Conservation (phyloP, 1,140 invertebrate genomes). For the Goniozus legneri region DNA sequence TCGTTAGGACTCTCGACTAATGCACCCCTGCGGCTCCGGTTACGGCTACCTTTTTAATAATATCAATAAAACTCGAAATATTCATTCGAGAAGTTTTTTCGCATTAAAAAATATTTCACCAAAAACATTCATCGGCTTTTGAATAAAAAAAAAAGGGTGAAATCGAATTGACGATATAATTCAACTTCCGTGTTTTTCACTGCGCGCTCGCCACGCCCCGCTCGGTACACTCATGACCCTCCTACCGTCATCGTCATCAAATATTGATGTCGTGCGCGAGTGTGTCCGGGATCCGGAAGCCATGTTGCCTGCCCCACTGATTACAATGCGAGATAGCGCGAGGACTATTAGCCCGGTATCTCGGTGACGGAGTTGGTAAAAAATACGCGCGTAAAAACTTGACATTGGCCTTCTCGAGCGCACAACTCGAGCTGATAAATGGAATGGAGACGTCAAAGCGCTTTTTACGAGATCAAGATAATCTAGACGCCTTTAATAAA, state of each 20-base stretch:
- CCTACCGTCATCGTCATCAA: conserved; percentile 12
- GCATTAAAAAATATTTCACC: too few relatives aligned
- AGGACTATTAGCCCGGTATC: conserved; percentile 19
- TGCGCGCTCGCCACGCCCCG: conserved; percentile 4
- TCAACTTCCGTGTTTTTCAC: conserved; percentile 3
- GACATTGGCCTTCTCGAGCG: too few relatives aligned
- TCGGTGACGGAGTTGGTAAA: too few relatives aligned
- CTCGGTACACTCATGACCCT: too few relatives aligned
- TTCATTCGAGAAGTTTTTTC: too few relatives aligned
- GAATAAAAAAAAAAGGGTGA: conserved; percentile 11
- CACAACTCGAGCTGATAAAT: too few relatives aligned
- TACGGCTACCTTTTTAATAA: too few relatives aligned
- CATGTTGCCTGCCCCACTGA: conserved; percentile 19
- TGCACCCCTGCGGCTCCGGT: conserved; percentile 20
- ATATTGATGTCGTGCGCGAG: conserved; percentile 21
- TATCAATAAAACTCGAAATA: too few relatives aligned
- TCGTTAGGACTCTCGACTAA: conserved; percentile 15
- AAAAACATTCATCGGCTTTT: too few relatives aligned
- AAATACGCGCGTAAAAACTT: too few relatives aligned
- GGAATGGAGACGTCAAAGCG: too few relatives aligned
- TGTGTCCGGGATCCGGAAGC: conserved; percentile 12
- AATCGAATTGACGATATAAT: conserved; percentile 14
- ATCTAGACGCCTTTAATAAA: conserved; percentile 38
- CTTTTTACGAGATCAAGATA: too few relatives aligned
- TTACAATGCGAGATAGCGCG: conserved; percentile 24